Conservation (phyloP, 2,113 vertebrate genomes). For the Nymphicus hollandicus region DNA sequence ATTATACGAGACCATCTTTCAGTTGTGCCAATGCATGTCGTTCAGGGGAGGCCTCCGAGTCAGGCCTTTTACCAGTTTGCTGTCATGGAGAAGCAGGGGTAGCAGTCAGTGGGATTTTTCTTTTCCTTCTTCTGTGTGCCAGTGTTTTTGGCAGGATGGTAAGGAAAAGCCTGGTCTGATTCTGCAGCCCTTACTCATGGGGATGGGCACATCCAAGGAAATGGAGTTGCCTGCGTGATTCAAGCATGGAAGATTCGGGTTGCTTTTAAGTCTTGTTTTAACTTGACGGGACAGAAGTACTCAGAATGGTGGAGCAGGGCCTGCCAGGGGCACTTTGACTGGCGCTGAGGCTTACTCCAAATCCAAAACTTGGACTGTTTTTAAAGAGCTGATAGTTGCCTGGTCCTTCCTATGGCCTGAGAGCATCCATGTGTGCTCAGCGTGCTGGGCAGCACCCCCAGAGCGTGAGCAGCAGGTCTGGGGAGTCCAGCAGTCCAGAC, state of each 20-base stretch:
- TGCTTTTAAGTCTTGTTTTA: conserved; percentile 29
- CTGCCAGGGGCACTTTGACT: not conserved
- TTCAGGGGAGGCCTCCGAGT: not conserved
- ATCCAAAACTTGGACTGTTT: not conserved
- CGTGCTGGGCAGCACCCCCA: not conserved
- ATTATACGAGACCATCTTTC: not conserved
- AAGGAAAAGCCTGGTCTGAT: not conserved
- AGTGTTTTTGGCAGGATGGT: not conserved
- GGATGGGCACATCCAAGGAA: not conserved
- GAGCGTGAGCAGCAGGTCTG: not conserved
- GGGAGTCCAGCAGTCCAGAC: not conserved
- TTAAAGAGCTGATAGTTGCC: not conserved
- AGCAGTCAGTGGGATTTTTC: not conserved
- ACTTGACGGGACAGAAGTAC: not conserved
- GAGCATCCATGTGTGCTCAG: not conserved
- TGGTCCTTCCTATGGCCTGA: not conserved
- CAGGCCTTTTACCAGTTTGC: not conserved
- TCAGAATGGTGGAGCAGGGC: not conserved
- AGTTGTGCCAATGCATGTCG: not conserved
- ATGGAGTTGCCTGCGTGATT: not conserved
- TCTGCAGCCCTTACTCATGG: conserved; percentile 23
- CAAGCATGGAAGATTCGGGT: not conserved
- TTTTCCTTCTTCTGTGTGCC: not conserved
- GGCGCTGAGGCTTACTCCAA: not conserved
- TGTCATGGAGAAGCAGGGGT: not conserved